These are phyloP conservation scores for Nyctibius grandis DNA, from an alignment of 2,797 vertebrate species.

Conservation along the genomic window DNA sequence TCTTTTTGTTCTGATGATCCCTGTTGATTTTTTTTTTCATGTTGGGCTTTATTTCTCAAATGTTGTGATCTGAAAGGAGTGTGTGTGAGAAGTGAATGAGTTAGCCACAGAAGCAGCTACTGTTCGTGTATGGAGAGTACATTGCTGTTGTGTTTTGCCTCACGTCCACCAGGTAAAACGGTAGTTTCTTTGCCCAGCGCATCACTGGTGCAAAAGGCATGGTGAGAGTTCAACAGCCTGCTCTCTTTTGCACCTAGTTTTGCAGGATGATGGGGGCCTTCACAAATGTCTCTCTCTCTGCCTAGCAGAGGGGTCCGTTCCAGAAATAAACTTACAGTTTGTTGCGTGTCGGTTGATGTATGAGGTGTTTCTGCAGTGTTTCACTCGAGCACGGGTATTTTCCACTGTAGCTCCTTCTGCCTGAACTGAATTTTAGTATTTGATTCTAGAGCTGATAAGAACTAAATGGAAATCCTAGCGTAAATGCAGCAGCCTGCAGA, in stretches of 20 bases:
- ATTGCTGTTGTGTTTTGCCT: not conserved
- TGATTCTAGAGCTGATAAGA: not conserved
- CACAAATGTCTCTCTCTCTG: not conserved
- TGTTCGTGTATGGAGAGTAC: not conserved
- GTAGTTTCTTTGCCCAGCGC: not conserved
- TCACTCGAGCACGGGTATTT: not conserved
- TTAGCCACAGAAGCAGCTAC: not conserved
- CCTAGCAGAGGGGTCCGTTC: not conserved
- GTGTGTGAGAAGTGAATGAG: not conserved
- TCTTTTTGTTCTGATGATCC: not conserved
- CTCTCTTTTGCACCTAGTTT: not conserved
- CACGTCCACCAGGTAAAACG: not conserved
- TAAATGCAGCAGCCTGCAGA: not conserved
- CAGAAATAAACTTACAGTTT: not conserved
- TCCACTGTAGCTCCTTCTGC: not conserved
- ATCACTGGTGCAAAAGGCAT: not conserved
- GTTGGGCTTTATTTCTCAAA: not conserved
- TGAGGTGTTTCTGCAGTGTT: not conserved
- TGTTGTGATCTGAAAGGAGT: not conserved
- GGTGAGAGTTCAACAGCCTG: not conserved
- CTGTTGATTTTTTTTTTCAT: not conserved
- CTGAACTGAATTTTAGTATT: not conserved
- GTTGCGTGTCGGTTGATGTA: not conserved
- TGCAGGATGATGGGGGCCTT: not conserved
- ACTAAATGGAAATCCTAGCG: constrained; percentile 15